Conservation (phyloP, 2,113 vertebrate genomes). For the Callorhinus ursinus region DNA sequence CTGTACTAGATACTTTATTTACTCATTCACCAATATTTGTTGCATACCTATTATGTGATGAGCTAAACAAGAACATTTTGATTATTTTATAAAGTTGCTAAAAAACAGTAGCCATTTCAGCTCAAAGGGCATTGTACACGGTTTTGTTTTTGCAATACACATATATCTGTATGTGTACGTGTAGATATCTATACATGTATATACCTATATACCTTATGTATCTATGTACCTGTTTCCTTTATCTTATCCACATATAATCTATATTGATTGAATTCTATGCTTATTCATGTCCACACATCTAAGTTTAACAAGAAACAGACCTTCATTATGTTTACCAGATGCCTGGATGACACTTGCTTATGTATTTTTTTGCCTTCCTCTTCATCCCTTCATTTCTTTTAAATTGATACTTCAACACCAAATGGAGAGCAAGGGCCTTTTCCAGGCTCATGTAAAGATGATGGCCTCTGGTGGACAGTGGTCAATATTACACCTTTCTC, state of each 20-base stretch:
- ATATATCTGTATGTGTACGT: neutral
- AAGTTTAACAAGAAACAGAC: neutral
- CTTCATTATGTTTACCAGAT: neutral
- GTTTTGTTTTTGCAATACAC: neutral
- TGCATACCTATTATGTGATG: neutral
- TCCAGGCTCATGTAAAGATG: neutral
- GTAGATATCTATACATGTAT: neutral
- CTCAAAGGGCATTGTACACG: neutral
- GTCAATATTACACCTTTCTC: neutral
- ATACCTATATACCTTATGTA: neutral
- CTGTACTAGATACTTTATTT: neutral
- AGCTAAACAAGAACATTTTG: constrained; percentile 32
- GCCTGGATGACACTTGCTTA: neutral
- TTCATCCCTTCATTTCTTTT: neutral
- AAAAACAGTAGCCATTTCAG: neutral
- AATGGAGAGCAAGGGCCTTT: neutral
- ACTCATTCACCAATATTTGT: neutral
- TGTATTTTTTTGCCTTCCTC: neutral
- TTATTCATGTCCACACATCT: neutral
- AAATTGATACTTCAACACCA: neutral
- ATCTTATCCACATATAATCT: neutral
- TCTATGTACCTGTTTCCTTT: neutral
- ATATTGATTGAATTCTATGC: neutral
- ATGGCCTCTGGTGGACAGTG: constrained; percentile 57
- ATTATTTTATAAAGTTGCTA: neutral